Evolutionary conservation across 1,140 invertebrate species (phyloP).

Genomic region (Babylonia areolata): DNA sequence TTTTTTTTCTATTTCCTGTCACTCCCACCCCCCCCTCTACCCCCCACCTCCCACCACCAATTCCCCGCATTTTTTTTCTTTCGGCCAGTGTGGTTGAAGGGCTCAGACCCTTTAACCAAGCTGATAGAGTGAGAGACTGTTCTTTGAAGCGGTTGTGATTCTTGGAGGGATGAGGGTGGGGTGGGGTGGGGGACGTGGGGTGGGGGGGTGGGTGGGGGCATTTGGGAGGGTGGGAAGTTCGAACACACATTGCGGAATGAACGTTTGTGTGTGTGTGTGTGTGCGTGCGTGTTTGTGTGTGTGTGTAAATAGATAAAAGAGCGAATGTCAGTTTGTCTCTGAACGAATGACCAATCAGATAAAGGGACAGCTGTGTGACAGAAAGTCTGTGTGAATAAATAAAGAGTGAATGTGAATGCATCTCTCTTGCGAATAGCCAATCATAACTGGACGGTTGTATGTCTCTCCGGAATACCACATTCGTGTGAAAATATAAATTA

Average conservation of each 20-base stretch:
- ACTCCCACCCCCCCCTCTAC: too few relatives aligned
- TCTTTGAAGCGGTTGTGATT: not conserved
- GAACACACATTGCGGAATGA: too few relatives aligned
- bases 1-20: not conserved
- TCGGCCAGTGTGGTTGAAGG: not conserved
- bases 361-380: too few relatives aligned
- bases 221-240: not conserved
- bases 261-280: too few relatives aligned
- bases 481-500: too few relatives aligned
- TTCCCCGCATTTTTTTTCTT: not conserved
- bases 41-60: too few relatives aligned
- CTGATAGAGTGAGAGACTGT: not conserved
- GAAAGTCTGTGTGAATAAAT: too few relatives aligned
- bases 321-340: not conserved
- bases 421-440: too few relatives aligned
- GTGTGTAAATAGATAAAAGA: not conserved
- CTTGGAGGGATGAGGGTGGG: not conserved
- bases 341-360: not conserved
- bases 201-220: not conserved
- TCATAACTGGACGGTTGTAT: too few relatives aligned
- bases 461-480: too few relatives aligned
- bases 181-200: not conserved
- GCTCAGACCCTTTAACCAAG: too few relatives aligned
- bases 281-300: not conserved
- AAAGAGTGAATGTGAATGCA: too few relatives aligned